Conservation (phyloP, 2,113 vertebrate species). For the Sinocyclocheilus anshuiensis region DNA sequence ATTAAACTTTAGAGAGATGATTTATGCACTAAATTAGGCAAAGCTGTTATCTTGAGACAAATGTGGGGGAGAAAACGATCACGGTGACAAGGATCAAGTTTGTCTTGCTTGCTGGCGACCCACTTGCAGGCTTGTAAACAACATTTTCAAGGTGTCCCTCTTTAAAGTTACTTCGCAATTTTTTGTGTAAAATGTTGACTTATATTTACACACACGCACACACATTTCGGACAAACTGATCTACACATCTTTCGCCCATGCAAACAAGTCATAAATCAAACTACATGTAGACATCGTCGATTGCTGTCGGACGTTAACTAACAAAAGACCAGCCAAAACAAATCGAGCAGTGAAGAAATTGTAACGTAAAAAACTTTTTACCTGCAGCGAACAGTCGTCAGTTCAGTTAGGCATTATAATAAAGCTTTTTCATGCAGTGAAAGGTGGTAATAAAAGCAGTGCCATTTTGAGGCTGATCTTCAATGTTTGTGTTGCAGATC, state of each 20-base stretch:
- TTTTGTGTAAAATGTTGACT: background rate
- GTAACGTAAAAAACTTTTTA: slow-evolving; percentile 27
- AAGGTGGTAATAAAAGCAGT: slow-evolving; percentile 9
- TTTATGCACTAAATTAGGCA: background rate
- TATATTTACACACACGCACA: background rate
- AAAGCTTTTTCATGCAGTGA: slow-evolving; percentile 16
- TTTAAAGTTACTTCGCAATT: background rate
- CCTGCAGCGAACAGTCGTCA: background rate
- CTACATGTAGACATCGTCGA: background rate
- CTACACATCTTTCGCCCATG: background rate
- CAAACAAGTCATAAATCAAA: background rate
- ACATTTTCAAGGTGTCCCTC: background rate
- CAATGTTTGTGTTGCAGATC: slow-evolving; percentile 43
- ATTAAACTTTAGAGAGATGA: background rate
- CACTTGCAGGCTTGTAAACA: slow-evolving; percentile 3
- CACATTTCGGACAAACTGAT: background rate
- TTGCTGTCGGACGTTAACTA: slow-evolving; percentile 34
- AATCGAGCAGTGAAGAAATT: background rate
- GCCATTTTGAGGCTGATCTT: slow-evolving; percentile 8
- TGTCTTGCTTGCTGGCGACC: background rate
- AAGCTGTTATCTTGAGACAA: background rate
- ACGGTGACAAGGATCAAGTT: background rate
- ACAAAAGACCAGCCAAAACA: slow-evolving; percentile 48
- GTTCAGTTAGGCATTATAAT: background rate
- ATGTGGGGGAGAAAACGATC: background rate